Base-by-base conservation (phyloP, 1,140 invertebrate species). In the Gonioctena quinquepunctata region DNA sequence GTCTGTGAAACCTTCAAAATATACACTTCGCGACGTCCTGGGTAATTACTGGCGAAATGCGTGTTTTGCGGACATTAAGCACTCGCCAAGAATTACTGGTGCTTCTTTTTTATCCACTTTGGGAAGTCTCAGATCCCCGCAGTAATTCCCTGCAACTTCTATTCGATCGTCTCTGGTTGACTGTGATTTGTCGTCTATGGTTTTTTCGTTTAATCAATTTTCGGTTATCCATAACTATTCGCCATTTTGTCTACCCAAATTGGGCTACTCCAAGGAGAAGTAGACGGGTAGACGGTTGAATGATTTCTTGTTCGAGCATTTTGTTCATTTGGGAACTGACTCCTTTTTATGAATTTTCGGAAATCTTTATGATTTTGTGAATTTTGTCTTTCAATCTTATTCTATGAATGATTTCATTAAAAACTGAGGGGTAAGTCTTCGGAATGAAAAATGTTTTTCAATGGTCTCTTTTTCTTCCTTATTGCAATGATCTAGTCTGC, bases 261-360 rank as follows among this genome's bases (percentile, higher is more conserved):
- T 16, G 16, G 16, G 13, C 77, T 79, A 5, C 78, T 74, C 82
- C 83, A 87, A 13, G 83, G 73, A 65, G 78, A 79, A 5, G 67
- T 72, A 1, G 77, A n/a, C n/a, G n/a, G n/a, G n/a, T n/a, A n/a
- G n/a, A 79, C 2, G 76, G 81, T 48, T 79, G 65, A 11, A 82
- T 78, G 3, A 83, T 78, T 8, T 76, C 75, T n/a, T 70, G 16
- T 16, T 69, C 52, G 26, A 78, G 52, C 73, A 79, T 70, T 54
- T 73, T 66, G 8, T 68, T 61, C 7, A 80, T 75, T 78, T 83
- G 77, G 52, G 33, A 59, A 7, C 80, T 64, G 8, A 82, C 75
- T 83, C 81, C 66, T 74, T 69, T 62, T 76, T 77, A 19, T 81
- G 76, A 42, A 77, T 48, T n/a, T 72, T 62, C 6, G 80, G 80